Evolutionary conservation across 2,888 invertebrate genomes (phyloP), one percentile per base, ranked within the genome.

Genomic region (Nomada ruficornis): DNA sequence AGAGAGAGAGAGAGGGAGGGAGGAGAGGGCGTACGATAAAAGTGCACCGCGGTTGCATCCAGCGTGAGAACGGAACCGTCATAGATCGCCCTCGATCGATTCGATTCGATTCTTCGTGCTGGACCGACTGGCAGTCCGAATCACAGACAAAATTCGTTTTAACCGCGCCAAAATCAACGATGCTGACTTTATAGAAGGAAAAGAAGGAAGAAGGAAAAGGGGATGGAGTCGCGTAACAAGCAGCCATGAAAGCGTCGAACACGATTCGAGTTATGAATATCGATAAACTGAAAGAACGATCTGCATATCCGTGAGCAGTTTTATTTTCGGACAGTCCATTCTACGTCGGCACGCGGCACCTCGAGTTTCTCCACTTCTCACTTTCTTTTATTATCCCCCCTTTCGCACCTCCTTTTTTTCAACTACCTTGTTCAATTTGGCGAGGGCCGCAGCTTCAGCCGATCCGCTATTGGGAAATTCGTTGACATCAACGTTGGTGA

Each of bases 31-130:
- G 55, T 55, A 59, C 75, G 77, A 86, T 85, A 88, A 88, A 88
- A 88, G 88, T 86, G 80, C 85, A 85, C 83, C 81, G 82, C 69
- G 78, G 74, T 62, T 81, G 78, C 80, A 82, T 70, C 55, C 75
- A 68, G 44, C 80, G 77, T 80, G 86, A 77, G 80, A 86, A 86
- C 79, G 80, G 77, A 73, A 82, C 69, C 74, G 73, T 64, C 84
- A 71, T 82, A 80, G 86, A 87, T 87, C 88, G 85, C 73, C 67
- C 65, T 70, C 80, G 85, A 57, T 57, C 63, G 60, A 70, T 76
- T 75, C 77, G 76, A 80, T 68, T 77, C 77, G 83, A 70, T 81
- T 80, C 59, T 60, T 71, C 72, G 47, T 59, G 70, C 59, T n/a
- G 50, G 50, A 44, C 59, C 75, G 75, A n/a, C 44, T 44, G 54